Base-by-base conservation (phyloP, 30 jellyfish, hydroid and myxozoan genomes). In the Chrysaora quinquecirrha region DNA sequence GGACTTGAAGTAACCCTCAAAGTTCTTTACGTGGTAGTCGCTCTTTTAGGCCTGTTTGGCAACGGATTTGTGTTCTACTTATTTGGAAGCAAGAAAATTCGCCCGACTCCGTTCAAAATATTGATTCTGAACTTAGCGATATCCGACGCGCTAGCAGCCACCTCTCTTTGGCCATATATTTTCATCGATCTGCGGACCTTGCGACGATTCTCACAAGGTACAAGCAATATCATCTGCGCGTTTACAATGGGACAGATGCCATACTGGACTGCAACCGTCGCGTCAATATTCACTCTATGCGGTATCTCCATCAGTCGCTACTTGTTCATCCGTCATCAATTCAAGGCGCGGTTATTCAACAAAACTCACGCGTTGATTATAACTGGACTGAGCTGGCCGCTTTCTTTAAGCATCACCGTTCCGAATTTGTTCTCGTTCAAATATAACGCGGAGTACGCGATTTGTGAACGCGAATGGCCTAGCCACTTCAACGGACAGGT, bases 241-340 rank as follows among this genome's bases (percentile, higher is more conserved):
- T 2, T 93, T 3, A 76, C 93, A 18, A 95, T 87, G 85, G 98
- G 98, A 0, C 93, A 87, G 82, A 64, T 78, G 67, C 50, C 85
- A 52, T 93, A 87, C 73, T 93, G 90, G 82, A 31, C 82, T 18
- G 89, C 83, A 21, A 84, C 98, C 21, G 43, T 78, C 28, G 98
- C 89, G 23, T 74, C 98, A 30, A n/a, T 93, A 14, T 68, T 93
- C 47, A 93, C 96, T 16, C 73, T 93, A 34, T 25, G 94, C 38
- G 96, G 87, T 12, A 76, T 93, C 7, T 93, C 98, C 7, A 71
- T 93, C 12, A 87, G 96, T 48, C 92, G 98, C 30, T 93, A 93
- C 56, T 38, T 87, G n/a, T 90, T 82, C 33, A 93, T 93, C 62
- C 89, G 89, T 32, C 87, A 87, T 62, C 98, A 97, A n/a, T 11